Evolutionary conservation across 2,797 vertebrate genomes (phyloP).

Genomic region (Erpetoichthys calabaricus): DNA sequence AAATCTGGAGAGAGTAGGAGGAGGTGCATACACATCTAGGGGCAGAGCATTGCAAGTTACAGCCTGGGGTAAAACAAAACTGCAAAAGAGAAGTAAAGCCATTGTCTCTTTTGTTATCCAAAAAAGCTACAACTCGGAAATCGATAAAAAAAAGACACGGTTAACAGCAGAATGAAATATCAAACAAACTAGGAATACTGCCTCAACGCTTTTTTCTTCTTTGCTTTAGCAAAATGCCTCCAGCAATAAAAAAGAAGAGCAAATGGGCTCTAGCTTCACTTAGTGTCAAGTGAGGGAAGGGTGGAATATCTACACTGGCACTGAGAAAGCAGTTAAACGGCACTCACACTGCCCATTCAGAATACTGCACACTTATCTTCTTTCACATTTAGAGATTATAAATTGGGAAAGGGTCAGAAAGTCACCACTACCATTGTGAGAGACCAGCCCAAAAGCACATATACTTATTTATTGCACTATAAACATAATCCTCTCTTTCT

Average conservation of each 20-base stretch:
- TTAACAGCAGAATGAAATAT: slow-evolving; percentile 33
- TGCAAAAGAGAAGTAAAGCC: slow-evolving; percentile 3
- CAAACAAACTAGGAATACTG: slow-evolving; percentile 14
- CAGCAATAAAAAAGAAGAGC: slow-evolving; percentile 10
- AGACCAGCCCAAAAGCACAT: no score
- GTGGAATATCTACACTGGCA: not conserved
- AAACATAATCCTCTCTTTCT: no score
- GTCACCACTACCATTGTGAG: no score
- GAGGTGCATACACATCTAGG: not conserved
- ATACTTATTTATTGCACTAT: no score
- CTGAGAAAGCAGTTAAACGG: slow-evolving; percentile 4
- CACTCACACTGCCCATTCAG: no score
- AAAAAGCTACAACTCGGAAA: slow-evolving; percentile 18
- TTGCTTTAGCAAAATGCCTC: slow-evolving; percentile 11
- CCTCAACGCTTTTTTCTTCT: slow-evolving; percentile 18
- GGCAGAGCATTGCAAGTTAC: not conserved
- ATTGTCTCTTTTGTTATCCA: not conserved
- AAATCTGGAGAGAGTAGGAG: not conserved
- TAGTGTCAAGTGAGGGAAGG: not conserved
- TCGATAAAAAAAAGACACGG: slow-evolving; percentile 32
- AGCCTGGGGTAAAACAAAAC: slow-evolving; percentile 13
- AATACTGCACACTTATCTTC: no score
- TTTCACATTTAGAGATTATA: no score
- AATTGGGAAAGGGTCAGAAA: no score
- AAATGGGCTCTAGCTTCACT: not conserved